A percentile compares a stretch with the other conserved stretches of the same genome.
Conservation (phyloP, 1,140 invertebrate species). For the Diorhabda sublineata region DNA sequence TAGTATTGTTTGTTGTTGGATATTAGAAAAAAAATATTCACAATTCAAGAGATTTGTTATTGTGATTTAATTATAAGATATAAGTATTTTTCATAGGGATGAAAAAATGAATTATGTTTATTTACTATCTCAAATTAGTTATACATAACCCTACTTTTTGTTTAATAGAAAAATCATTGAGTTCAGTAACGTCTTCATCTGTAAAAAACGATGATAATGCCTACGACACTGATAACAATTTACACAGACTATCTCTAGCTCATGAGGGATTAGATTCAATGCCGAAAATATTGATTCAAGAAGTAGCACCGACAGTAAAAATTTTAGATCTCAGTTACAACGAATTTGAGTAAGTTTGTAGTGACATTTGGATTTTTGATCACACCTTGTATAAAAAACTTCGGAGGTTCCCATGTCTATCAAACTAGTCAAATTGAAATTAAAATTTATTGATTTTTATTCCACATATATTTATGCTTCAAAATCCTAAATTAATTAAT, state of each 20-base stretch:
- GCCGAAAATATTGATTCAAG: slow-evolving; percentile 55
- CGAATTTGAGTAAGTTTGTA: slow-evolving; percentile 57
- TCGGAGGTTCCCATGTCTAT: no score
- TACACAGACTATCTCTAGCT: slow-evolving; percentile 52
- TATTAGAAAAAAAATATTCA: not conserved
- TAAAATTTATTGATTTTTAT: no score
- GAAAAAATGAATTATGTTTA: no score
- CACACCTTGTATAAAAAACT: no score
- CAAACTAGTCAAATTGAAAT: no score
- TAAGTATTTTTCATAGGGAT: no score
- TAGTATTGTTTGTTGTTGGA: not conserved
- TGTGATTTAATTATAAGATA: not conserved
- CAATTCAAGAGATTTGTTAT: not conserved
- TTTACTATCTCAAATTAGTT: not conserved
- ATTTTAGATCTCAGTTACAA: slow-evolving; percentile 70
- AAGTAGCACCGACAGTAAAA: slow-evolving; percentile 51
- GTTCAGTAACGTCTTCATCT: not conserved
- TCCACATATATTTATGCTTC: no score
- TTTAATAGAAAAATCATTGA: slow-evolving; percentile 5
- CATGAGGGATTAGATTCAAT: slow-evolving; percentile 56
- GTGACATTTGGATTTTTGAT: no score
- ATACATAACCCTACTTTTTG: not conserved
- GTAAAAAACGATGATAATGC: not conserved
- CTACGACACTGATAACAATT: slow-evolving; percentile 46
- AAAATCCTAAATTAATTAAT: no score